These are phyloP conservation scores for Ophiothrix spiculata DNA, from an alignment of 35 echinoderm and acorn worm genomes.

Conservation along the genomic window DNA sequence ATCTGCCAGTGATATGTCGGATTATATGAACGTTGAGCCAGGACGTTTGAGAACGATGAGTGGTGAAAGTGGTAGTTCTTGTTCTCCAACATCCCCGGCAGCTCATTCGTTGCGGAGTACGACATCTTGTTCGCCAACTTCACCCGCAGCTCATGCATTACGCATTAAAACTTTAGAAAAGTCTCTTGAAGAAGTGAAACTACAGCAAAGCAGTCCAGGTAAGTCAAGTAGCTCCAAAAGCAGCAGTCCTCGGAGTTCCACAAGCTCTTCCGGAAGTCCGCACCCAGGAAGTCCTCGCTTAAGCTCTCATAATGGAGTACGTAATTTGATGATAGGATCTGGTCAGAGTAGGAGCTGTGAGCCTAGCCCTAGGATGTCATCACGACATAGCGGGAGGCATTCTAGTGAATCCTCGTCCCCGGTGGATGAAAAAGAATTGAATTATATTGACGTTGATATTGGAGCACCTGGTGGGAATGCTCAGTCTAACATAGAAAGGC, in stretches of 20 bases:
- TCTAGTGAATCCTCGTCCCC: conserved; percentile 34
- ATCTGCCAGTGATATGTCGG: conserved; percentile 17
- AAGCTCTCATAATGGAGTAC: conserved; percentile 11
- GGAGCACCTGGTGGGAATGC: conserved; percentile 42
- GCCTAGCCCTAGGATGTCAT: conserved; percentile 27
- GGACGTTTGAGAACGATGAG: conserved; percentile 21
- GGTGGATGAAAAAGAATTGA: conserved; percentile 65
- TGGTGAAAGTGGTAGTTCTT: conserved; percentile 25
- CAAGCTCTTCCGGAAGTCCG: neutral
- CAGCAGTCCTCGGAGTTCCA: neutral
- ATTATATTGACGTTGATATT: conserved; percentile 91
- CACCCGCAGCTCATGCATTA: neutral
- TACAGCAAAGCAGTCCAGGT: conserved; percentile 3
- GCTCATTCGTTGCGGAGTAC: neutral
- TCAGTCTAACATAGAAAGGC: conserved; percentile 12
- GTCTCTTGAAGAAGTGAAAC: neutral
- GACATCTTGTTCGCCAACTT: conserved; percentile 34
- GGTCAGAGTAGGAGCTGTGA: conserved; percentile 7
- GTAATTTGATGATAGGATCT: conserved; percentile 10
- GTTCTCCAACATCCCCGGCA: conserved; percentile 27
- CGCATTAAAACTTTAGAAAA: conserved; percentile 2
- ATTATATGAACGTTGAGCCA: conserved; percentile 76
- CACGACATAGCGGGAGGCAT: conserved; percentile 33
- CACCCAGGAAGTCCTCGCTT: neutral
- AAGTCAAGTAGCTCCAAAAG: neutral